Percentiles rank a stretch among this genome's conserved stretches.
These are phyloP conservation scores for Thereuonema tuberculata DNA, from an alignment of 1,140 invertebrate species.

Conservation along the genomic window DNA sequence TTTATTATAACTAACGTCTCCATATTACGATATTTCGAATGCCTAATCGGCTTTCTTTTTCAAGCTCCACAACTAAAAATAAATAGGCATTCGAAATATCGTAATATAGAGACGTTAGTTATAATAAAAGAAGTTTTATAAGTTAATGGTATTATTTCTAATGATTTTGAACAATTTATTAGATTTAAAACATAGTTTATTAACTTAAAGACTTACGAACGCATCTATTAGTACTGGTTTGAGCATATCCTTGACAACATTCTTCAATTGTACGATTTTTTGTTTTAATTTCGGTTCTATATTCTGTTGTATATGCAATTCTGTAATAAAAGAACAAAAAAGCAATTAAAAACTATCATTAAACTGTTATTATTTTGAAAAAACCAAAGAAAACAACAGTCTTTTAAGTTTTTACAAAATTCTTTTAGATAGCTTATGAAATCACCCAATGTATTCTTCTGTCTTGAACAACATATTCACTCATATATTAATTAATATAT, in stretches of 20 bases:
- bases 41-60: no score
- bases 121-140: no score
- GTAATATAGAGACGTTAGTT: no score
- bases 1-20: no score
- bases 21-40: no score
- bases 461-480: not conserved
- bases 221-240: constrained; percentile 33
- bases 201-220: constrained; percentile 27
- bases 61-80: no score
- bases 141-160: no score
- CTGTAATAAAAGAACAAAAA: constrained; percentile 19
- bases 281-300: constrained; percentile 38
- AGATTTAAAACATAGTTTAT: no score
- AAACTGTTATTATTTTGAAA: not conserved
- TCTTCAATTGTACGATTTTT: constrained; percentile 61
- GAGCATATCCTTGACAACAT: constrained; percentile 67
- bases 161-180: no score
- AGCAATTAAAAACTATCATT: not conserved
- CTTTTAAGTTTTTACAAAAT: not conserved
- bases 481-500: not conserved
- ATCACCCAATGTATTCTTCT: not conserved
- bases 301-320: constrained; percentile 24
- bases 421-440: not conserved
- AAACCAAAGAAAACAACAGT: not conserved
- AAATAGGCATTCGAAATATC: no score